Base-by-base conservation (phyloP, 30 jellyfish, hydroid and myxozoan genomes). In the Cassiopea xamachana region DNA sequence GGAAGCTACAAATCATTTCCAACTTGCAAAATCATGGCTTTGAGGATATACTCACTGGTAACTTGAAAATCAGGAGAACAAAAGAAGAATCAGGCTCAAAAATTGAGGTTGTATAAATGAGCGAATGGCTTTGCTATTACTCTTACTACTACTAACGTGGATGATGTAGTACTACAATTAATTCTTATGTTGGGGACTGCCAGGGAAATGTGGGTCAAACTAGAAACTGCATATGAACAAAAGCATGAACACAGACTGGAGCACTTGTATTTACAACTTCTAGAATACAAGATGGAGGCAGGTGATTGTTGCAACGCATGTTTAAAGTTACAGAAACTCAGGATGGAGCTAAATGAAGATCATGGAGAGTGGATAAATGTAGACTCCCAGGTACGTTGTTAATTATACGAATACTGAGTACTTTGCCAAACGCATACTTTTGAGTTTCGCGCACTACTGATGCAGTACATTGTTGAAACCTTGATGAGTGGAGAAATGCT, bases 141-240 rank as follows among this genome's bases (percentile, higher is more conserved):
- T 81, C 84, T 81, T 7, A 81, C 59, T 59, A 81, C 90, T 51
- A 55, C 90, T 55, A 81, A 81, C 59, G 90, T 81, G 64, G 90
- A 60, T 13, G 90, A 81, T 27, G 81, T 27, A 60, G 90, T 81
- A 81, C 82, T 60, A 43, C 85, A 81, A 61, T 55, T 60, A 81
- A 15, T 80, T 80, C 86, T 80, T 60, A 80, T 60, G 81, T 81
- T 67, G 81, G 90, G 79, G 17, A 62, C 90, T 81, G 90, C 90
- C 90, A 81, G 85, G 84, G 90, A 81, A 81, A 81, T 81, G 90
- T 81, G 90, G 90, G 58, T 81, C 90, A 81, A 81, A 81, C 90
- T 81, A 59, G 90, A 81, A 81, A 81, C 81, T 81, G 86, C 90
- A 81, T 81, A 81, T 67, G 90, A 81, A 81, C 90, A 60, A 44